Percentiles rank a stretch among this genome's conserved stretches.
These are phyloP conservation scores for Falco peregrinus DNA, from an alignment of 2,797 vertebrate species.

Conservation along the genomic window DNA sequence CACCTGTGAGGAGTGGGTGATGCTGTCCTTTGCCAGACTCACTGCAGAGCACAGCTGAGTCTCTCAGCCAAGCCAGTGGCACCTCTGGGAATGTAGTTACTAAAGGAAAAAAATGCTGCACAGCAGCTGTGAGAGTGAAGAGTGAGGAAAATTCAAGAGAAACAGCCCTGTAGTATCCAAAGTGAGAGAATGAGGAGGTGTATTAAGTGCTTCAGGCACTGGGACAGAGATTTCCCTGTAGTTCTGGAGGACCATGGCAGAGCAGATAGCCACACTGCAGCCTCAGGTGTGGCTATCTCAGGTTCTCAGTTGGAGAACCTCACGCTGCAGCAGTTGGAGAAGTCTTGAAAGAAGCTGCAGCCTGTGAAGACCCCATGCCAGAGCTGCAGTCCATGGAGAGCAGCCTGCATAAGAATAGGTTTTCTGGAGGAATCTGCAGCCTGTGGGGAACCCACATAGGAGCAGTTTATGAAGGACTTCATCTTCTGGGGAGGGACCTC, in stretches of 20 bases:
- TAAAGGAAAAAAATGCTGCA: background rate
- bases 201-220: background rate
- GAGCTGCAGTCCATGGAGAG: background rate
- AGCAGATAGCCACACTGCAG: background rate
- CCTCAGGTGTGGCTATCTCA: no score
- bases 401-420: background rate
- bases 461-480: background rate
- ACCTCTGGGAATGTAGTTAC: background rate
- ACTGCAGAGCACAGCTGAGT: background rate
- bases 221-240: no score
- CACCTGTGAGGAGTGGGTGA: background rate
- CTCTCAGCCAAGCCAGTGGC: background rate
- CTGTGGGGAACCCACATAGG: background rate
- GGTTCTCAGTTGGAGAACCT: background rate
- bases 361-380: rapidly evolving
- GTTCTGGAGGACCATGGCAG: background rate
- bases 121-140: background rate
- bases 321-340: background rate
- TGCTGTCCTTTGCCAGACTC: background rate
- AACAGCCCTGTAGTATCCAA: background rate
- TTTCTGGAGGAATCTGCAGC: background rate
- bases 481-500: background rate
- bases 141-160: background rate
- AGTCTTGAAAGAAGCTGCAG: background rate
- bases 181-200: background rate